Base-by-base conservation (phyloP, 2,797 vertebrate species). In the Malacoctenus gilli region DNA sequence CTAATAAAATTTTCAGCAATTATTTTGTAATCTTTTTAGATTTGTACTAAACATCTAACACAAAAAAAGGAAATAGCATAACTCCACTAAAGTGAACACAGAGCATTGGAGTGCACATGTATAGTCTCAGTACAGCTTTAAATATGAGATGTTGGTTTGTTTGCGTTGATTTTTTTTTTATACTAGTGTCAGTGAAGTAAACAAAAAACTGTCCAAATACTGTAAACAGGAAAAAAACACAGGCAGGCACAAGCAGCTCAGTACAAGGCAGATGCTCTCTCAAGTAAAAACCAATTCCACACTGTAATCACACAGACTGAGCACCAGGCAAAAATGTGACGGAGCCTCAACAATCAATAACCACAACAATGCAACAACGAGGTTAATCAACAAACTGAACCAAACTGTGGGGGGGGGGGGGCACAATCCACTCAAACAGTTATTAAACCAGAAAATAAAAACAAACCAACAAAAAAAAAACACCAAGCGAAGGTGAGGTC, bases 361-460 rank as follows among this genome's bases (percentile, higher is more conserved):
- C 38, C 50, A 68, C 43, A 61, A 23, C 11, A 47, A 41, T 47
- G 68, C 43, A 61, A 23, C 11, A 47, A 41, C 25, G 39, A 46
- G 22, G n/a, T 35, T 68, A 59, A 47, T 40, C 20, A 70, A 43
- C 54, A 66, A 51, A 35, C 21, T n/a, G 41, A 59, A 42, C 10
- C 34, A 37, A 34, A 31, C 21, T 37, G 9, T 5, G 6, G 25
- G 25, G 34, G 9, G 25, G 6, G 25, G 25, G n/a, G n/a, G n/a
- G 14, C 11, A 25, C 23, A 8, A 54, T 2, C 18, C 31, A 32
- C 22, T 30, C 12, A 12, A 28, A 49, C 16, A 22, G 18, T 30
- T 18, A 6, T 36, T 22, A 37, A 38, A 34, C 4, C 18, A 8
- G 3, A 10, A 11, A 32, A 32, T 32, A 32, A 44, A 8, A 15